phyloP scores from a whole-genome alignment of 2,797 vertebrate genomes.

The Myotis myotis region DNA sequence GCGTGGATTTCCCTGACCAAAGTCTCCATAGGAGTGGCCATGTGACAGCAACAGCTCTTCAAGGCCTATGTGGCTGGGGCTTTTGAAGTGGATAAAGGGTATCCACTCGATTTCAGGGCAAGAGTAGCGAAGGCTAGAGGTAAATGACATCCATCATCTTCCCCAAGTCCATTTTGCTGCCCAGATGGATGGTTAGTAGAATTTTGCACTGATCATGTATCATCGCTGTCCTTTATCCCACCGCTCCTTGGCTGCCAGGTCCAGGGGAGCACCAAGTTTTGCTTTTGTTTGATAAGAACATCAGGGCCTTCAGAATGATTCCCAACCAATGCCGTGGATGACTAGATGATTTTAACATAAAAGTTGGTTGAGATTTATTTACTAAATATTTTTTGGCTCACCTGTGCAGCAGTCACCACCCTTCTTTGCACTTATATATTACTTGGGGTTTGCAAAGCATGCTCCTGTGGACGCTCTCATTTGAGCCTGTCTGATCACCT shows the following conservation, averaged over 20 bases:
- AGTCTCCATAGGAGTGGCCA: background rate
- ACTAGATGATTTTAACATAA: background rate
- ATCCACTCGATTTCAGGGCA: background rate
- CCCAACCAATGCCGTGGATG: background rate
- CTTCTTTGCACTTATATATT: background rate
- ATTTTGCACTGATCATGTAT: background rate
- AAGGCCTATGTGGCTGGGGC: background rate
- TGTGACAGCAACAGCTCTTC: background rate
- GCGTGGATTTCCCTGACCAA: background rate
- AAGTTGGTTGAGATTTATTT: background rate
- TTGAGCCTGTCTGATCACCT: background rate
- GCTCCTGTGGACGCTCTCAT: background rate
- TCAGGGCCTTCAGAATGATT: background rate
- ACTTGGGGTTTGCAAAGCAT: background rate
- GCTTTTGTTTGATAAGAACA: background rate
- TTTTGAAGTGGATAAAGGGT: background rate
- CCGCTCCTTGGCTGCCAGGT: background rate
- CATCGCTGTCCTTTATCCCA: background rate
- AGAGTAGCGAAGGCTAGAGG: background rate
- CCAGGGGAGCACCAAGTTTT: background rate
- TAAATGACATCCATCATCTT: background rate
- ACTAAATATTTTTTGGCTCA: background rate
- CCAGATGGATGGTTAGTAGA: background rate
- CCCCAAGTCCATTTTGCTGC: background rate
- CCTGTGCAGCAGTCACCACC: background rate